Conservation (phyloP, 2,888 invertebrate genomes). For the Athrips mouffetella region DNA sequence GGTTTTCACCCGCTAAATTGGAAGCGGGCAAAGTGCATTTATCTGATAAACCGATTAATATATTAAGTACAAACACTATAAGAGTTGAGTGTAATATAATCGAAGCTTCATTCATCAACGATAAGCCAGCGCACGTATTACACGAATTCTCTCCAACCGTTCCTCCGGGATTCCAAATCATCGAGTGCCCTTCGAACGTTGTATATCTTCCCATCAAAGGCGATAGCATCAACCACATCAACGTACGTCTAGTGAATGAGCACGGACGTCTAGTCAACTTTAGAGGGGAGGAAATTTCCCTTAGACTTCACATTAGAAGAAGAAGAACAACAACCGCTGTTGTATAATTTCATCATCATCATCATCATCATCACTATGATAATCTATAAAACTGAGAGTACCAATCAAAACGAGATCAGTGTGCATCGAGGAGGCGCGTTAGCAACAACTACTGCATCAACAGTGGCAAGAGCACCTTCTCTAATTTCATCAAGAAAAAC, state of each 20-base stretch:
- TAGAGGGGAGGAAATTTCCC: neutral
- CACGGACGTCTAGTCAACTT: neutral
- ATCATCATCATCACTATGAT: neutral
- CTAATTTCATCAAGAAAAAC: no score
- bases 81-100: no score
- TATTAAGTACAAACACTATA: no score
- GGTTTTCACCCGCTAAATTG: neutral
- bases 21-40: neutral
- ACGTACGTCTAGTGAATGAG: neutral
- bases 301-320: neutral
- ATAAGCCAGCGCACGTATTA: neutral
- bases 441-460: conserved; percentile 13
- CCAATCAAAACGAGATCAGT: neutral
- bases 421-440: neutral
- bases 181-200: neutral
- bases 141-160: neutral
- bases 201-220: neutral
- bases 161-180: neutral
- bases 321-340: no score
- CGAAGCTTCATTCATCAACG: no score
- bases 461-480: no score
- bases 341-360: no score
- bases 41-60: no score
- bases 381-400: neutral
- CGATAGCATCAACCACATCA: neutral